Conservation (phyloP, 2,888 invertebrate species). For the Orchestes rusci region DNA sequence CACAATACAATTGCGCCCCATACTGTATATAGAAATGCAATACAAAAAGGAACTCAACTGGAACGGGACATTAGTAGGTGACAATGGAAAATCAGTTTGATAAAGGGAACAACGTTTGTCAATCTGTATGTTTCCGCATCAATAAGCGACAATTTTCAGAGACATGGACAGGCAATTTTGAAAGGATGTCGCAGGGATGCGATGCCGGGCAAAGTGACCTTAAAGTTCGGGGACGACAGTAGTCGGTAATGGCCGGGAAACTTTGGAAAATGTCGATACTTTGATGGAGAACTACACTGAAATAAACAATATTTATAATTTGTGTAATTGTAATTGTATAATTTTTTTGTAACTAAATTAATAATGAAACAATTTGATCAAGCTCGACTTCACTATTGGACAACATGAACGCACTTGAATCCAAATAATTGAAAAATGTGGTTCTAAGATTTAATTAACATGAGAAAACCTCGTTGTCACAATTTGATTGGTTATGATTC, state of each 20-base stretch:
- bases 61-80: slow-evolving; percentile 9
- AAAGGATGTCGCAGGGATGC: slow-evolving; percentile 14
- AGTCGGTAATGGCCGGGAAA: slow-evolving; percentile 2
- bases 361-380: too few species aligned
- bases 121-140: slow-evolving; percentile 43
- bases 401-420: too few species aligned
- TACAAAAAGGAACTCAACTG: background rate
- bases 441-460: too few species aligned
- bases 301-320: too few species aligned
- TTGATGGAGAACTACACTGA: too few species aligned
- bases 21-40: background rate
- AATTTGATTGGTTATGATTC: too few species aligned
- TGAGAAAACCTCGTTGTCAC: too few species aligned
- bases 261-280: background rate
- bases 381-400: too few species aligned
- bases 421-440: too few species aligned
- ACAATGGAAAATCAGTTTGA: slow-evolving; percentile 27
- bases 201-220: slow-evolving; percentile 6
- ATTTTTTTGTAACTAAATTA: too few species aligned
- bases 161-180: slow-evolving; percentile 19
- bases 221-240: slow-evolving; percentile 7
- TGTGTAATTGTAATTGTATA: too few species aligned
- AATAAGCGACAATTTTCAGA: slow-evolving; percentile 31
- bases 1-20: too few species aligned
- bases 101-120: slow-evolving; percentile 42